A percentile compares a stretch with the other conserved stretches of the same genome.
These are phyloP conservation scores for Hecatera dysodea DNA, from an alignment of 2,888 invertebrate species.

Conservation along the genomic window DNA sequence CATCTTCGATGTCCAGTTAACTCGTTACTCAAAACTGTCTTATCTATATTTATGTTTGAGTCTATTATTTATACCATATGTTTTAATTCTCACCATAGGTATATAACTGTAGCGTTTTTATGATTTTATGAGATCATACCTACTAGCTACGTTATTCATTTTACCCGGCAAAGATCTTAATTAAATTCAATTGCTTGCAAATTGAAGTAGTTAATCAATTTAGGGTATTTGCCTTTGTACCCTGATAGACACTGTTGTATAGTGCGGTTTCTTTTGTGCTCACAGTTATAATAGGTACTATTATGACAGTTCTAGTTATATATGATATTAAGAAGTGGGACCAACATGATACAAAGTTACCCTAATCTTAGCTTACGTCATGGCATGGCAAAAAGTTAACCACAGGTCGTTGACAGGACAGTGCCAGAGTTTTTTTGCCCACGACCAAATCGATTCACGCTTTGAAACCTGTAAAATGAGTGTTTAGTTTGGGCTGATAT, in stretches of 20 bases:
- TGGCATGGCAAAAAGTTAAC: slow-evolving; percentile 66
- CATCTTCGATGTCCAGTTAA: neutral
- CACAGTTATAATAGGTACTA: slow-evolving; percentile 19
- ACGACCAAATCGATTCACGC: slow-evolving; percentile 33
- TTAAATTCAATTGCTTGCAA: slow-evolving; percentile 74
- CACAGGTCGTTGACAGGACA: slow-evolving; percentile 73
- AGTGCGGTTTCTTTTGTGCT: slow-evolving; percentile 1
- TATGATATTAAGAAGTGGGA: slow-evolving; percentile 4
- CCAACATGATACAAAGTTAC: slow-evolving; percentile 30
- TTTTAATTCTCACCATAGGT: slow-evolving; percentile 35
- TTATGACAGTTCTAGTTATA: too few species aligned
- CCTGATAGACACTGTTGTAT: slow-evolving; percentile 6
- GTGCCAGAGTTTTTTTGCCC: slow-evolving; percentile 61
- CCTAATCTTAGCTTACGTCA: slow-evolving; percentile 70
- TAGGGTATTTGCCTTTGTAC: slow-evolving; percentile 44
- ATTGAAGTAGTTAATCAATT: slow-evolving; percentile 67
- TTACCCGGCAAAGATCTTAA: slow-evolving; percentile 66
- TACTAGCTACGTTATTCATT: slow-evolving; percentile 59
- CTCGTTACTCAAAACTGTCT: slow-evolving; percentile 14
- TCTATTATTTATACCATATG: slow-evolving; percentile 10
- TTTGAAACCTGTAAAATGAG: slow-evolving; percentile 34
- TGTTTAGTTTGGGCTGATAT: slow-evolving; percentile 19
- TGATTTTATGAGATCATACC: slow-evolving; percentile 62
- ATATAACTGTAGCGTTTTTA: slow-evolving; percentile 46
- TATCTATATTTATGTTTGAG: neutral